Conservation (phyloP, 2,888 invertebrate species). For the Litoditis marina region DNA sequence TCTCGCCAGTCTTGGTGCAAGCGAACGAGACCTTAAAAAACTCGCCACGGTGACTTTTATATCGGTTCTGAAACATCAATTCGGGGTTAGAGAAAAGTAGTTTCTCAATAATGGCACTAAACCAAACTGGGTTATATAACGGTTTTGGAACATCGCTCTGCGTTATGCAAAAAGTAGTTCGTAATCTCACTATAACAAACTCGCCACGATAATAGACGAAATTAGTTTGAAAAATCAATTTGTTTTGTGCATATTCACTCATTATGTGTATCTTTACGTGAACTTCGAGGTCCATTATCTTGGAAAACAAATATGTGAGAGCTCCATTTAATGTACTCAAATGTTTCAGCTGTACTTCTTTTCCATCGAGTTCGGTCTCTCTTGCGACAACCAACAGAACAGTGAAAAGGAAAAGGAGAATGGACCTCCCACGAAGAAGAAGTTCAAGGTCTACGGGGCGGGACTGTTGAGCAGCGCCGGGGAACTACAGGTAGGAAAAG, state of each 20-base stretch:
- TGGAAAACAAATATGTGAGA: no score
- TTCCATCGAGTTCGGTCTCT: slow-evolving; percentile 95
- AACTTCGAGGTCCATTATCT: no score
- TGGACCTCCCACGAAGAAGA: slow-evolving; percentile 75
- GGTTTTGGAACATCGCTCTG: no score
- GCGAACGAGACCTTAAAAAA: slow-evolving; percentile 95
- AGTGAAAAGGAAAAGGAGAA: slow-evolving; percentile 69
- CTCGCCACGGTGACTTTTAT: slow-evolving; percentile 88
- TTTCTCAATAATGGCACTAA: not conserved
- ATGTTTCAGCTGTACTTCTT: slow-evolving; percentile 71
- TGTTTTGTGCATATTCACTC: no score
- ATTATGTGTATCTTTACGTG: no score
- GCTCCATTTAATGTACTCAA: no score
- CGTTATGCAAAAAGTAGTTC: no score
- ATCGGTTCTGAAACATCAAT: no score
- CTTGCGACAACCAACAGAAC: slow-evolving; percentile 72
- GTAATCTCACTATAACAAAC: no score
- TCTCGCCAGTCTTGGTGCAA: slow-evolving; percentile 91
- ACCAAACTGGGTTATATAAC: no score
- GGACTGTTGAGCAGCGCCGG: slow-evolving; percentile 95
- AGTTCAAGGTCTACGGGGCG: slow-evolving; percentile 93
- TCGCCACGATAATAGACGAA: not conserved
- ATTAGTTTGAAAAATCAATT: not conserved
- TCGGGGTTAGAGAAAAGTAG: no score
- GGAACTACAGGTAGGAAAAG: slow-evolving; percentile 71